phyloP scores from a whole-genome alignment of 1,140 invertebrate genomes.

The Lordiphosa stackelbergi region DNA sequence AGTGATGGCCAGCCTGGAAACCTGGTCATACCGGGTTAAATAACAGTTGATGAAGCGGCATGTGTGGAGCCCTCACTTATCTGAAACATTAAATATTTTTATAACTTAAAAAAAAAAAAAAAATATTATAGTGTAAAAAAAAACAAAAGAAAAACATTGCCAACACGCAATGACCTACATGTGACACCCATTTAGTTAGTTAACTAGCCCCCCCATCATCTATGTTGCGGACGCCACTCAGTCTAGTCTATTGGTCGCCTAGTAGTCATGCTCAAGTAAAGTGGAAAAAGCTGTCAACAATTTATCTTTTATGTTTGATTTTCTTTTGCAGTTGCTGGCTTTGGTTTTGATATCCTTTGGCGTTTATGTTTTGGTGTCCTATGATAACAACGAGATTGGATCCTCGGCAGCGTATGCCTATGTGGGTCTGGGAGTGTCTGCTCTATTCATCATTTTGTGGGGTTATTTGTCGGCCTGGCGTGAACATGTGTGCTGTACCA shows the following conservation, averaged over 20 bases:
- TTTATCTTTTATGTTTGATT: neutral
- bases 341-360: constrained; percentile 68
- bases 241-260: constrained; percentile 56
- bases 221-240: constrained; percentile 39
- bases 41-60: too few relatives aligned
- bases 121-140: too few relatives aligned
- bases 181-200: neutral
- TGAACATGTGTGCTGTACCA: constrained; percentile 67
- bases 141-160: too few relatives aligned
- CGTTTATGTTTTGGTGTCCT: constrained; percentile 52
- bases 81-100: too few relatives aligned
- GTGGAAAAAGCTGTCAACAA: constrained; percentile 1
- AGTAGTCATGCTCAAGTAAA: constrained; percentile 1
- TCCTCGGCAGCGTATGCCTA: constrained; percentile 27
- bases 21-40: too few relatives aligned
- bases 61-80: too few relatives aligned
- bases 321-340: constrained; percentile 47
- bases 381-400: constrained; percentile 48
- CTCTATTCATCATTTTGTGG: constrained; percentile 55
- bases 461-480: constrained; percentile 62
- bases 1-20: too few relatives aligned
- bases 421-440: constrained; percentile 39
- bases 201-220: constrained; percentile 6
- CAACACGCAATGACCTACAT: constrained; percentile 7
- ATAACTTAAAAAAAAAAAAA: too few relatives aligned